Evolutionary conservation across 2,113 vertebrate species (phyloP), one percentile per base, ranked within the genome.

Genomic region (Rattus rattus): DNA sequence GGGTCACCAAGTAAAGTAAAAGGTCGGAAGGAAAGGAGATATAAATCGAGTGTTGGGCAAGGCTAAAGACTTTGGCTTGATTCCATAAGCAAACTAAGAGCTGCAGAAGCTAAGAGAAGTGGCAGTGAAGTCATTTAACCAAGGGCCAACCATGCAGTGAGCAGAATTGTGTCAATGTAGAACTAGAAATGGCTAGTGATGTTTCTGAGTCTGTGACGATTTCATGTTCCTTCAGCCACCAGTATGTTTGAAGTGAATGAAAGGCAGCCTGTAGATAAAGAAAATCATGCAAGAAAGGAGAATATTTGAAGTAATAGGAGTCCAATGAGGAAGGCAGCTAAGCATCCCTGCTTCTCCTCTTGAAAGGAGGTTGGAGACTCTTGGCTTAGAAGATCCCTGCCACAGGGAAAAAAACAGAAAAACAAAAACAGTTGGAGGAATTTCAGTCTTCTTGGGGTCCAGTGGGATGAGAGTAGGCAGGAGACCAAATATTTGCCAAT

Each of bases 161-260:
- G 59, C 52, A 88, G 54, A 63, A 59, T 11, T 22, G 7, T 84
- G 22, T 75, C 52, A 91, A 22, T 19, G 0, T 14, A 13, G 28
- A 84, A 76, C 87, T 49, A 86, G 90, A 96, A 70, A 52, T 86
- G 52, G 75, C 39, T 30, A 70, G 54, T 47, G 39, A 36, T 61
- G 26, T 92, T 88, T 76, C 52, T 90, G 77, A n/a, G 39, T 81
- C 69, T 83, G 54, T 77, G 94, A 22, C 65, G 49, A 89, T 73
- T 61, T 75, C 17, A 96, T 47, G 39, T 54, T 10, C 81, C n/a
- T n/a, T 54, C 4, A 26, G 36, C 13, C 91, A 72, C 30, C 75
- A 76, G 69, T 30, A 52, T 70, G 43, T 70, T 90, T 93, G 61
- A 91, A 73, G 59, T 79, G 24, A 59, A 90, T 36, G n/a, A 73